A percentile compares a stretch with the other conserved stretches of the same genome.
These are phyloP conservation scores for Microchrysa polita DNA, from an alignment of 2,888 invertebrate species.

Conservation along the genomic window DNA sequence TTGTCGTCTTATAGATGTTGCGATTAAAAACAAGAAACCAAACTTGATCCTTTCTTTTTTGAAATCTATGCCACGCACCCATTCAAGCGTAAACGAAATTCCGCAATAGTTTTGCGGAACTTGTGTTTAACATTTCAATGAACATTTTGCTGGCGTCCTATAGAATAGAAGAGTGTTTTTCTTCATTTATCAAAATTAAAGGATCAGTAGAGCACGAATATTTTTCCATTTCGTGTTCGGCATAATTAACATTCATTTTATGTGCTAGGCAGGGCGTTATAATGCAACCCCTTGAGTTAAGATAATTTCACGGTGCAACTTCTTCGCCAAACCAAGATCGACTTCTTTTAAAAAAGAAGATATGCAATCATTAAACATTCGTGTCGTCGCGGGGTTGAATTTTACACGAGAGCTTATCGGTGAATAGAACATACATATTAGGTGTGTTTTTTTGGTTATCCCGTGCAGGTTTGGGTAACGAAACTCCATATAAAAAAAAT, in stretches of 20 bases:
- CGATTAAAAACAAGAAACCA: slow-evolving; percentile 8
- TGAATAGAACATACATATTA: too few relatives aligned
- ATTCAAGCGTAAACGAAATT: too few relatives aligned
- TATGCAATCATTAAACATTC: slow-evolving; percentile 26
- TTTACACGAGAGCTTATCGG: not conserved
- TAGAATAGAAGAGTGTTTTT: not conserved
- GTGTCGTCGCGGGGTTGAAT: not conserved
- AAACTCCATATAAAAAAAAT: too few relatives aligned
- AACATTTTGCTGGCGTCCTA: too few relatives aligned
- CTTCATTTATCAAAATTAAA: slow-evolving; percentile 42
- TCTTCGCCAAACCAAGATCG: slow-evolving; percentile 5
- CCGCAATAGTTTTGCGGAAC: too few relatives aligned
- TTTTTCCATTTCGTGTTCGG: slow-evolving; percentile 16
- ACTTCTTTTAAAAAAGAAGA: slow-evolving; percentile 1
- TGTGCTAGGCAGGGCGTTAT: slow-evolving; percentile 18
- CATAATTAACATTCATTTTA: slow-evolving; percentile 34
- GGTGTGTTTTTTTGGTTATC: too few relatives aligned
- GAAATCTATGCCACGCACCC: too few relatives aligned
- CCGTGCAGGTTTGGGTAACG: too few relatives aligned
- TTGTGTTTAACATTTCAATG: too few relatives aligned
- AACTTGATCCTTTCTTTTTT: not conserved
- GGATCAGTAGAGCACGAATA: slow-evolving; percentile 30
- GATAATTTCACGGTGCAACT: slow-evolving; percentile 40
- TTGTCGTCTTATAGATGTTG: slow-evolving; percentile 17
- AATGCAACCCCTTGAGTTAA: slow-evolving; percentile 27